Percentiles rank a stretch among this genome's conserved stretches.
phyloP scores from a whole-genome alignment of 2,888 invertebrate genomes.

The Norana najaformis region DNA sequence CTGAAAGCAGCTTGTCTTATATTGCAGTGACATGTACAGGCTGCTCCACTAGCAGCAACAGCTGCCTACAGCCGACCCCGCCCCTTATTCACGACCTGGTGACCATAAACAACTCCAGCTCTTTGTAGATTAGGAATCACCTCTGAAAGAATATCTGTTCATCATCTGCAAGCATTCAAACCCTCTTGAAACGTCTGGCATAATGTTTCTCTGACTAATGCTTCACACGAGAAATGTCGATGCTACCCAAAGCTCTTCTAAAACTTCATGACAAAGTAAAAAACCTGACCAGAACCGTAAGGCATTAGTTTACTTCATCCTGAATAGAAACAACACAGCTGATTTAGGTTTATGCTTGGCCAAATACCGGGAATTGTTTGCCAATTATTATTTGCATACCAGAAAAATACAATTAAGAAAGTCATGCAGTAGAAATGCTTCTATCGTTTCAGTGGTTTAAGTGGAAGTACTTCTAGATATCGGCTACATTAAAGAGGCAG shows the following conservation, averaged over 20 bases:
- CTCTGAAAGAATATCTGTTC: neutral
- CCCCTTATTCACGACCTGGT: neutral
- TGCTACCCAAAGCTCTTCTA: no score
- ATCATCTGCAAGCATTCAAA: neutral
- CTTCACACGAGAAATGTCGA: neutral
- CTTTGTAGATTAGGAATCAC: neutral
- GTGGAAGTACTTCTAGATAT: constrained; percentile 1
- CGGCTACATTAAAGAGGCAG: neutral
- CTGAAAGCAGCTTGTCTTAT: no score
- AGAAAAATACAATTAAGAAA: neutral
- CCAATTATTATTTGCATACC: neutral
- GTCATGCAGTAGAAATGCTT: neutral
- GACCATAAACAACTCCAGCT: neutral
- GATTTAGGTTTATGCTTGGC: constrained; percentile 8
- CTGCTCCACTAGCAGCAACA: neutral
- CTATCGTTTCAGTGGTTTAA: neutral
- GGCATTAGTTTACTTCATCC: no score
- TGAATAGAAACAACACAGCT: neutral
- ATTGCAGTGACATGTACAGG: no score
- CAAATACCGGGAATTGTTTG: neutral
- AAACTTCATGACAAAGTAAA: no score
- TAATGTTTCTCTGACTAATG: neutral
- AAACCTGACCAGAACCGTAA: no score
- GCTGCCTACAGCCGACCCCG: neutral
- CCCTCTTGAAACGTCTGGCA: neutral